Evolutionary conservation across 2,113 vertebrate species (phyloP).

Genomic region (Sorex fumeus): DNA sequence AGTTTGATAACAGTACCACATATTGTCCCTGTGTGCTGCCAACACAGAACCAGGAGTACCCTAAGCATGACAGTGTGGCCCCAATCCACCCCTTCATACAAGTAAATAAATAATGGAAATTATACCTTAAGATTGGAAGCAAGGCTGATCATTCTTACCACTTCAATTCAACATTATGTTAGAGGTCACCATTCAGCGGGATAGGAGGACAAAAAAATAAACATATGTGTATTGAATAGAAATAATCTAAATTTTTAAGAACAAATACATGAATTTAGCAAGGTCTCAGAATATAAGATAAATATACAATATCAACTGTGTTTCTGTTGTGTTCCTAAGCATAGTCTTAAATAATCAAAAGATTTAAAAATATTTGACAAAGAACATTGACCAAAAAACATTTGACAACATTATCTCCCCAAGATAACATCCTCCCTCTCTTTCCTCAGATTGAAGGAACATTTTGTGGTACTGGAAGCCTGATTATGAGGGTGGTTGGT

Average conservation of each 20-base stretch:
- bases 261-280: constrained; percentile 4
- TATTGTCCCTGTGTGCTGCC: no score
- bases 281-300: constrained; percentile 10
- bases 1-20: no score
- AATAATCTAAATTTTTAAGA: background rate
- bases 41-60: no score
- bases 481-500: background rate
- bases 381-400: background rate
- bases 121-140: constrained; percentile 35
- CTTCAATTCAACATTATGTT: background rate
- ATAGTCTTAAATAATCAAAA: constrained; percentile 7
- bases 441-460: background rate
- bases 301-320: constrained; percentile 21
- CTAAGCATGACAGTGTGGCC: no score
- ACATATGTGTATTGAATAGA: no score
- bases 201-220: background rate
- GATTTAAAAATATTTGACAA: background rate
- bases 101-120: background rate
- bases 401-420: constrained; percentile 5
- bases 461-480: background rate
- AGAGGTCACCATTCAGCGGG: background rate
- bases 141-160: background rate
- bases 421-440: no score
- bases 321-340: background rate
- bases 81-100: no score